A percentile compares a stretch with the other conserved stretches of the same genome.
Conservation (phyloP, 53 echinoderm and acorn worm genomes). For the Holothuria scabra region DNA sequence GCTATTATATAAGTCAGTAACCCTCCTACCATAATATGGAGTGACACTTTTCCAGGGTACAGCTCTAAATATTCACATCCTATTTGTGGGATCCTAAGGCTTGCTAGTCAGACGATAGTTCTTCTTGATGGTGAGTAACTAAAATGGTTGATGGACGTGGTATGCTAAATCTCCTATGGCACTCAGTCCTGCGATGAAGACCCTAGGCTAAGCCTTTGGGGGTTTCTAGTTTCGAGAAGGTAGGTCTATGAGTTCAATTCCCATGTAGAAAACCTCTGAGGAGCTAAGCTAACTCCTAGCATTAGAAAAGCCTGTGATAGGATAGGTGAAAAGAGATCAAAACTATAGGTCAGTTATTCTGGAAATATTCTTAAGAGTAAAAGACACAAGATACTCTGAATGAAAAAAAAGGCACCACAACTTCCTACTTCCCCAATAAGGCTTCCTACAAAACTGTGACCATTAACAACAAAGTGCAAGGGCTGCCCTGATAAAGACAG, state of each 20-base stretch:
- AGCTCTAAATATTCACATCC: background rate
- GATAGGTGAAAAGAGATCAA: slow-evolving; percentile 40
- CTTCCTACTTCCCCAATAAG: too few relatives aligned
- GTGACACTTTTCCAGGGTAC: slow-evolving; percentile 6
- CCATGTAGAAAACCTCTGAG: slow-evolving; percentile 46
- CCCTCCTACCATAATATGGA: slow-evolving; percentile 3
- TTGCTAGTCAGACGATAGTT: slow-evolving; percentile 20
- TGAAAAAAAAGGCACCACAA: too few relatives aligned
- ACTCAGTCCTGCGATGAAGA: slow-evolving; percentile 22
- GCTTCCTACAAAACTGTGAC: too few relatives aligned
- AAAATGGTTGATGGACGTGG: slow-evolving; percentile 36
- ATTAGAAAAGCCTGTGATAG: slow-evolving; percentile 44
- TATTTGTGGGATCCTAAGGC: slow-evolving; percentile 9
- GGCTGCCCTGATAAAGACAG: too few relatives aligned
- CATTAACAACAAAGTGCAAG: too few relatives aligned
- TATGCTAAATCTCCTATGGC: slow-evolving; percentile 20
- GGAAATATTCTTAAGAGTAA: background rate
- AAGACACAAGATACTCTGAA: too few relatives aligned
- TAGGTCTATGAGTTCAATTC: slow-evolving; percentile 29
- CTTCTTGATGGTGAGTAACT: slow-evolving; percentile 10
- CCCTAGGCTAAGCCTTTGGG: slow-evolving; percentile 42
- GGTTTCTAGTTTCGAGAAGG: slow-evolving; percentile 24
- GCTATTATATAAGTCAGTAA: too few relatives aligned
- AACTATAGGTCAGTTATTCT: slow-evolving; percentile 38
- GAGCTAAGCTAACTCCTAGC: slow-evolving; percentile 47